A percentile compares a stretch with the other conserved stretches of the same genome.
Conservation (phyloP, 2,797 vertebrate species). For the Loriculus beryllinus region DNA sequence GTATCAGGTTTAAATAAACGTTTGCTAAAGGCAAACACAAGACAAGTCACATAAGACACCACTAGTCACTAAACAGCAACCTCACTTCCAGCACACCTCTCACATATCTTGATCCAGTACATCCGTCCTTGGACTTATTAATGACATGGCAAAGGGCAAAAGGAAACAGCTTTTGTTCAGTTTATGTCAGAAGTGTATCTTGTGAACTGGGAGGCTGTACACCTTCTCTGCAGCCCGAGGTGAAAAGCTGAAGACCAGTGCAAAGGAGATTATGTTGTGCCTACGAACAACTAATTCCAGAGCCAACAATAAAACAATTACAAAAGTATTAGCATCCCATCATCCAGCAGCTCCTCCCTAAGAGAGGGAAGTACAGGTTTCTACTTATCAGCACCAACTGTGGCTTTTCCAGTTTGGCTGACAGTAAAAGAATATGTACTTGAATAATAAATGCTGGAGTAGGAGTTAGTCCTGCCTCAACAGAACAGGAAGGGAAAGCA, state of each 20-base stretch:
- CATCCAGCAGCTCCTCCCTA: background rate
- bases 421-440: background rate
- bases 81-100: background rate
- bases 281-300: background rate
- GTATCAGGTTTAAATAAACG: background rate
- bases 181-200: background rate
- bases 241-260: background rate
- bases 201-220: background rate
- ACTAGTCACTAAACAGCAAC: background rate
- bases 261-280: background rate
- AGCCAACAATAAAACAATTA: background rate
- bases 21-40: background rate
- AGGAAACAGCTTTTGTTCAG: background rate
- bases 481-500: background rate
- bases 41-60: background rate
- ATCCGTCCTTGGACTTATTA: fast-evolving
- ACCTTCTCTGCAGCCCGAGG: background rate
- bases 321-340: background rate
- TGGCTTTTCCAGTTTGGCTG: background rate
- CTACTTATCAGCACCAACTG: background rate
- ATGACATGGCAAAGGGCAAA: background rate
- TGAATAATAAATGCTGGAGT: background rate
- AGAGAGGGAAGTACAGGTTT: background rate
- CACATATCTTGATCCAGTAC: fast-evolving
- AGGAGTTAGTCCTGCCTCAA: background rate